Conservation (phyloP, 2,888 invertebrate genomes). For the Stenoptilia bipunctidactyla region DNA sequence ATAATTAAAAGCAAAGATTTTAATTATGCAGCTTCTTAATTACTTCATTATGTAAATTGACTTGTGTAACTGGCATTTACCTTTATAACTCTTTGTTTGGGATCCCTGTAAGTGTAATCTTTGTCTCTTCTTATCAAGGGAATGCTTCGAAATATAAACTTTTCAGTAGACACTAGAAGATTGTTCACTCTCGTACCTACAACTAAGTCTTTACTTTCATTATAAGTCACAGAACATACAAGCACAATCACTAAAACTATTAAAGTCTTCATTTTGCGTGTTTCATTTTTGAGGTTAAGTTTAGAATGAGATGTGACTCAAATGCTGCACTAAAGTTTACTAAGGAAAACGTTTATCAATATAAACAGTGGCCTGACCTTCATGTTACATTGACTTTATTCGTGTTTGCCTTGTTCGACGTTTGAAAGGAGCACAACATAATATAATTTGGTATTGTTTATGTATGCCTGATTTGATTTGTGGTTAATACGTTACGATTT, state of each 20-base stretch:
- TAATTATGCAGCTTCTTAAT: constrained; percentile 2
- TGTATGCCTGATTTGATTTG: too few relatives aligned
- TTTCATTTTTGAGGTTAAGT: constrained; percentile 28
- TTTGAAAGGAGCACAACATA: neutral
- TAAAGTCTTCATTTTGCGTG: constrained; percentile 35
- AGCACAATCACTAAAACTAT: constrained; percentile 29
- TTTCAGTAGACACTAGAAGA: constrained; percentile 48
- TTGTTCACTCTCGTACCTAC: constrained; percentile 46
- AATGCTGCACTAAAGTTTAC: constrained; percentile 20
- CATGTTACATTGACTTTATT: too few relatives aligned
- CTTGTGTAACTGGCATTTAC: constrained; percentile 20
- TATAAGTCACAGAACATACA: constrained; percentile 28
- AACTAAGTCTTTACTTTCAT: constrained; percentile 43
- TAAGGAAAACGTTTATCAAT: constrained; percentile 27
- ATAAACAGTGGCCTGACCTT: constrained; percentile 14
- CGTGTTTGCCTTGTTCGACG: constrained; percentile 28
- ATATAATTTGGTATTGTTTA: neutral
- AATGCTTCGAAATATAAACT: constrained; percentile 33
- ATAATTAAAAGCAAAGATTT: too few relatives aligned
- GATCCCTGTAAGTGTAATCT: constrained; percentile 45
- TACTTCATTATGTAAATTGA: constrained; percentile 4
- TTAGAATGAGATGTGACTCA: neutral
- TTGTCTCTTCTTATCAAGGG: constrained; percentile 44
- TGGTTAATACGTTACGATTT: too few relatives aligned
- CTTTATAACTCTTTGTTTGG: constrained; percentile 49